Evolutionary conservation across 2,888 invertebrate genomes (phyloP).

Genomic region (Malthinus flaveolus): DNA sequence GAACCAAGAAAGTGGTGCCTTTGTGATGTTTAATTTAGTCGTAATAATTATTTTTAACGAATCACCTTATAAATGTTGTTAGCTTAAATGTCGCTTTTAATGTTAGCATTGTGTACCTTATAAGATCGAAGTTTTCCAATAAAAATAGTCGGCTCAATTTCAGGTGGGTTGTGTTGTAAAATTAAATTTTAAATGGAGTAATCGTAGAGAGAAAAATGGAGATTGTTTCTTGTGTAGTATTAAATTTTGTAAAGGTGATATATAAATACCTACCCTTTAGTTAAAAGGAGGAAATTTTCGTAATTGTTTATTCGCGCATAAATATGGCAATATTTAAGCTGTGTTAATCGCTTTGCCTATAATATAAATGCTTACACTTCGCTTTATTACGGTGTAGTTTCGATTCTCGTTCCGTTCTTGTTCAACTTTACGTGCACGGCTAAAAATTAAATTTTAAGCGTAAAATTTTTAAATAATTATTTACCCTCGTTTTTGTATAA

Average conservation of each 20-base stretch:
- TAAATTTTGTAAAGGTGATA: slow-evolving; percentile 3
- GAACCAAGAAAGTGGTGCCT: too few species aligned
- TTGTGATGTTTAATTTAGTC: too few species aligned
- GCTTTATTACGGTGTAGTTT: slow-evolving; percentile 26
- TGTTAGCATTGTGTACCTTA: slow-evolving; percentile 1
- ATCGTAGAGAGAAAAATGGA: neutral
- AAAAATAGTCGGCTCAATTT: neutral
- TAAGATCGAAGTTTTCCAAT: neutral
- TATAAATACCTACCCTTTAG: neutral
- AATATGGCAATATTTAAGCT: slow-evolving; percentile 46
- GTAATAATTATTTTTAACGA: neutral
- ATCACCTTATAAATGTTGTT: slow-evolving; percentile 4
- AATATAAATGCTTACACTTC: slow-evolving; percentile 36
- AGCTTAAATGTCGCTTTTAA: slow-evolving; percentile 7
- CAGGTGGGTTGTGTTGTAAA: slow-evolving; percentile 3
- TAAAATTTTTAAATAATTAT: slow-evolving; percentile 30
- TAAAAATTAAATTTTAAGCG: slow-evolving; percentile 12
- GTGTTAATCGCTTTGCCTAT: slow-evolving; percentile 45
- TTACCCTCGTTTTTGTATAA: slow-evolving; percentile 26
- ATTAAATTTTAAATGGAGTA: slow-evolving; percentile 1
- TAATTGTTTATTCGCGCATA: slow-evolving; percentile 49
- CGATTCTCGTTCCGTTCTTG: slow-evolving; percentile 13
- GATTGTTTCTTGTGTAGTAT: slow-evolving; percentile 4
- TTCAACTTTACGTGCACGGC: slow-evolving; percentile 1
- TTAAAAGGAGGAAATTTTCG: slow-evolving; percentile 31